Percentiles rank a stretch among this genome's conserved stretches.
Conservation (phyloP, 2,888 invertebrate species). For the Artemia sinica region DNA sequence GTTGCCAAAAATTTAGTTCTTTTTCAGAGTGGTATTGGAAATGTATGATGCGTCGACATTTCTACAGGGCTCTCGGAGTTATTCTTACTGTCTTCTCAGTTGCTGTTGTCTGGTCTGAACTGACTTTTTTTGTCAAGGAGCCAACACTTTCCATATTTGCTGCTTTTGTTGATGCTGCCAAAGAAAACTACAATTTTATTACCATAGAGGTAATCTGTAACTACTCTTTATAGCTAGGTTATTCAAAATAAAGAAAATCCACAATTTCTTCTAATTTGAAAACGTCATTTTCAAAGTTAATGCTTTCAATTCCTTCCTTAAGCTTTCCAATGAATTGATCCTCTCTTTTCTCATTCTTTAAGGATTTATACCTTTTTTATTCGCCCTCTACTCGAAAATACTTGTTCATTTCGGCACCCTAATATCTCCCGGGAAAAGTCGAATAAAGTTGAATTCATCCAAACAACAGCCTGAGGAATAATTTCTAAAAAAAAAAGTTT, state of each 20-base stretch:
- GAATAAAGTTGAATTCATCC: too few relatives aligned
- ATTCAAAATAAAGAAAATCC: neutral
- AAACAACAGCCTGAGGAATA: too few relatives aligned
- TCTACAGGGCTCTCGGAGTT: constrained; percentile 52
- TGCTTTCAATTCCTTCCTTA: constrained; percentile 14
- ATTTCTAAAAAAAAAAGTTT: too few relatives aligned
- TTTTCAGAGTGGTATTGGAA: constrained; percentile 87
- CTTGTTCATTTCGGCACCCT: too few relatives aligned
- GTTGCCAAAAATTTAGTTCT: neutral
- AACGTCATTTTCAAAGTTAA: neutral
- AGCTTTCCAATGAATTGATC: neutral
- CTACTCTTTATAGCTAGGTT: too few relatives aligned
- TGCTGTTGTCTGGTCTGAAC: constrained; percentile 96
- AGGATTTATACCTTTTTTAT: too few relatives aligned
- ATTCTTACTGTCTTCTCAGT: constrained; percentile 58
- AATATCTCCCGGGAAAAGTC: too few relatives aligned
- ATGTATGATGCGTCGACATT: constrained; percentile 58
- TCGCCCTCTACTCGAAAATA: neutral
- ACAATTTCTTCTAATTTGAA: neutral
- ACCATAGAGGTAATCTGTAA: constrained; percentile 60
- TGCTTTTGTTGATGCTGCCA: constrained; percentile 68
- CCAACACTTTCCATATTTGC: constrained; percentile 94
- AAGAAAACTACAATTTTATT: constrained; percentile 66
- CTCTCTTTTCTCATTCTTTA: neutral
- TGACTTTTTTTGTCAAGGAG: constrained; percentile 82